Conservation (phyloP, 2,113 vertebrate genomes). For the Galbula dea region DNA sequence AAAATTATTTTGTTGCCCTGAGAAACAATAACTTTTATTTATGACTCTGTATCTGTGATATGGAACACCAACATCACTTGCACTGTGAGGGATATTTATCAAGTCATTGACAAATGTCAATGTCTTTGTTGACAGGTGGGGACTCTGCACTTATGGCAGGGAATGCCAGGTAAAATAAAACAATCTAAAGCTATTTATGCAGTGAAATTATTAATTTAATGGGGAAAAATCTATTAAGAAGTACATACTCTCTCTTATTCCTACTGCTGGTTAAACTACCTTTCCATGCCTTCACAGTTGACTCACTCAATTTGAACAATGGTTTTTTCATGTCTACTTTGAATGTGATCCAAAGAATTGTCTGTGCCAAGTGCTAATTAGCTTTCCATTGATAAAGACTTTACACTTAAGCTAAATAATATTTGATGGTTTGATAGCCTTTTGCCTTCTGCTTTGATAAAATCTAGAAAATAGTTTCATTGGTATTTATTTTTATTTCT, state of each 20-base stretch:
- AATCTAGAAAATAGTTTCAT: neutral
- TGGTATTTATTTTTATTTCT: neutral
- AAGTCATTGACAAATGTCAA: neutral
- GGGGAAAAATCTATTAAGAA: constrained; percentile 22
- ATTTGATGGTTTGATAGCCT: constrained; percentile 5
- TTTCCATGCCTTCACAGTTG: constrained; percentile 17
- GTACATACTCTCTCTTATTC: constrained; percentile 11
- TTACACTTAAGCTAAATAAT: constrained; percentile 24
- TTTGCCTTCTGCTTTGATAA: neutral
- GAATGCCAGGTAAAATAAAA: neutral
- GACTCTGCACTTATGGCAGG: neutral
- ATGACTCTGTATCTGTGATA: neutral
- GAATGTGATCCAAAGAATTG: constrained; percentile 20
- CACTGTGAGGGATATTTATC: neutral
- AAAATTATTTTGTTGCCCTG: neutral
- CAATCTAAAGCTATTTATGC: neutral
- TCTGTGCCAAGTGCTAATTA: constrained; percentile 16
- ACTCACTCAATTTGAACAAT: neutral
- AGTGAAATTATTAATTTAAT: constrained; percentile 8
- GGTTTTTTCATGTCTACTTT: neutral
- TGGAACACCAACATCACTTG: neutral
- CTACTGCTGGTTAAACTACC: neutral
- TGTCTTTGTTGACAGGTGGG: neutral
- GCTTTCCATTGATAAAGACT: neutral
- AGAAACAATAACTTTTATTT: neutral